Conservation (phyloP, 2,888 invertebrate genomes). For the Ypsolopha sequella region DNA sequence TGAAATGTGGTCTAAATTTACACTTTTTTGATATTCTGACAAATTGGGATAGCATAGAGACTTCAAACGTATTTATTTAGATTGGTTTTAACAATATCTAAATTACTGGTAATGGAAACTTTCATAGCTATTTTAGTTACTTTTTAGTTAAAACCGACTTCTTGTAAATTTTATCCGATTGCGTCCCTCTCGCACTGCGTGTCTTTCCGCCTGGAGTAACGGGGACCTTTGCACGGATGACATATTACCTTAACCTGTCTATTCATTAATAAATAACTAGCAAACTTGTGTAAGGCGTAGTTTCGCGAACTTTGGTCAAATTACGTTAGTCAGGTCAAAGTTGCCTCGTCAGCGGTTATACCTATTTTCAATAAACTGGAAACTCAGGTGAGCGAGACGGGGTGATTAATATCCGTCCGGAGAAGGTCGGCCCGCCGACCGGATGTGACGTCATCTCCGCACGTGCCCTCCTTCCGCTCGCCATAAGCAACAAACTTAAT, state of each 20-base stretch:
- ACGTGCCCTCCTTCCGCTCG: conserved; percentile 48
- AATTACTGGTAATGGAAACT: too few relatives aligned
- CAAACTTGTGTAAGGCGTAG: background rate
- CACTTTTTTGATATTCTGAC: too few relatives aligned
- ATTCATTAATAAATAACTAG: background rate
- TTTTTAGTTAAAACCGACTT: too few relatives aligned
- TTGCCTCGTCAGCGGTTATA: conserved; percentile 12
- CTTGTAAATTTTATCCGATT: too few relatives aligned
- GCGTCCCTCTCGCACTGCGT: too few relatives aligned
- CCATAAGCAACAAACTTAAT: background rate
- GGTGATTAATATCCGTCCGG: conserved; percentile 65
- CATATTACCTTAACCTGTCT: background rate
- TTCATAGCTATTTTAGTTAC: too few relatives aligned
- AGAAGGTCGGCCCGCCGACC: conserved; percentile 46
- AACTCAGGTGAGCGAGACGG: conserved; percentile 23
- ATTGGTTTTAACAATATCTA: too few relatives aligned
- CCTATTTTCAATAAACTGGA: conserved; percentile 42
- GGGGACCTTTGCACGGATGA: too few relatives aligned
- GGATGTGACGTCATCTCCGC: conserved; percentile 60
- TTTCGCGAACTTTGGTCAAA: background rate
- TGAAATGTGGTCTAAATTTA: too few relatives aligned
- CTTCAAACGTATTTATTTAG: too few relatives aligned
- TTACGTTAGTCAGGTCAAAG: background rate
- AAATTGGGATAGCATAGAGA: too few relatives aligned
- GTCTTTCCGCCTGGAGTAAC: too few relatives aligned